Evolutionary conservation across 2,888 invertebrate genomes (phyloP), one percentile per base, ranked within the genome.

Genomic region (Sialis lutaria): DNA sequence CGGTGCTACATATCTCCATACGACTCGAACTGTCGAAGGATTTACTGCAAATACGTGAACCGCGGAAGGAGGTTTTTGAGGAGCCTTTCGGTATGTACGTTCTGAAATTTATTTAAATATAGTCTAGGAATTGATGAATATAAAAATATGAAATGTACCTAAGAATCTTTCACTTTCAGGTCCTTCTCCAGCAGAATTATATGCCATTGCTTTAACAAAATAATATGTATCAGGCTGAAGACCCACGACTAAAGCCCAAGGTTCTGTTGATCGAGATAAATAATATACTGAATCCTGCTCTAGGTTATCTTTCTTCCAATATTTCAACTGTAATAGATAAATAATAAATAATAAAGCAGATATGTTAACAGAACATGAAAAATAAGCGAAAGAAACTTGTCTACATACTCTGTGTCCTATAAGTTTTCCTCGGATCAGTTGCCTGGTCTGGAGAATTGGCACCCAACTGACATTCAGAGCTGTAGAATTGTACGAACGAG

Each of bases 101-200:
- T 91, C 89, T 71, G 45, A 48, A 50, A 62, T 45, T 33, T 51
- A 48, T 46, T 13, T 7, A 46, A 44, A 42, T 47, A 8, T 12
- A 31, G 9, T 33, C 39, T 31, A 9, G 40, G 33, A 44, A 40
- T 33, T 2, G 37, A 33, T 35, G 40, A 13, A 4, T 35, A 47
- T 49, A 13, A 44, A 40, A 33, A 30, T 22, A 45, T 33, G 33
- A 40, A 39, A 52, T 56, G 54, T 60, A 77, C 77, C 79, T 52
- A 85, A 67, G 61, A 76, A 89, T 40, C 86, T 73, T 69, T 93
- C 92, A 67, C 92, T 92, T 63, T 95, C 93, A 0, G 92, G 90
- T 4, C 95, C 95, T 64, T 92, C 92, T 2, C 96, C 96, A 4
- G 95, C 96, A 0, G 86, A 79, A 68, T 96, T 96, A 59, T 89